Conservation (phyloP, 30 jellyfish, hydroid and myxozoan species). For the Pseudorhiza aurosa region DNA sequence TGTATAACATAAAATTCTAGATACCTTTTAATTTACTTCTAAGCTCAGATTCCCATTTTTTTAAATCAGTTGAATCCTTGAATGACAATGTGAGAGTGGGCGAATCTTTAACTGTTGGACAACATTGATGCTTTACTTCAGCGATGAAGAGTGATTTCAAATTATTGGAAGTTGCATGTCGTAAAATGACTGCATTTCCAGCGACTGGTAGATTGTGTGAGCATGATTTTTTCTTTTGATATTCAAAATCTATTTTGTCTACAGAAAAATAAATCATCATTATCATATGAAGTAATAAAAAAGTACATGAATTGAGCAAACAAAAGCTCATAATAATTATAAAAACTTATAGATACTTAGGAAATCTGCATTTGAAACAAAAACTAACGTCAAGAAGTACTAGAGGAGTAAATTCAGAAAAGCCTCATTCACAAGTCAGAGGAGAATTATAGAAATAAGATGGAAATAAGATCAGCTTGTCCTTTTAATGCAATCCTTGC, state of each 20-base stretch:
- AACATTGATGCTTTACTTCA: neutral
- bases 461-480: no score
- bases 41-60: slow-evolving; percentile 15
- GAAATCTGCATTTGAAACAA: no score
- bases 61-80: neutral
- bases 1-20: no score
- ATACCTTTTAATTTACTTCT: slow-evolving; percentile 23
- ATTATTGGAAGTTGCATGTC: neutral
- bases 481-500: no score
- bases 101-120: neutral
- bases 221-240: neutral
- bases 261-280: neutral
- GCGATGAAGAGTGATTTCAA: slow-evolving; percentile 43
- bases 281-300: no score
- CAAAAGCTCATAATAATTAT: no score
- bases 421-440: no score
- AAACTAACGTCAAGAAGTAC: no score
- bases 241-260: slow-evolving; percentile 6
- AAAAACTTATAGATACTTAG: no score
- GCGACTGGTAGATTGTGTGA: slow-evolving; percentile 25
- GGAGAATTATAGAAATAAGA: no score
- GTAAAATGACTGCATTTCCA: slow-evolving; percentile 38
- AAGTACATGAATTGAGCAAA: no score
- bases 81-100: slow-evolving; percentile 7
- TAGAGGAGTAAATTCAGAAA: no score